Percentiles rank a stretch among this genome's conserved stretches.
phyloP scores from a whole-genome alignment of 1,140 invertebrate species.

The Papilio polytes region DNA sequence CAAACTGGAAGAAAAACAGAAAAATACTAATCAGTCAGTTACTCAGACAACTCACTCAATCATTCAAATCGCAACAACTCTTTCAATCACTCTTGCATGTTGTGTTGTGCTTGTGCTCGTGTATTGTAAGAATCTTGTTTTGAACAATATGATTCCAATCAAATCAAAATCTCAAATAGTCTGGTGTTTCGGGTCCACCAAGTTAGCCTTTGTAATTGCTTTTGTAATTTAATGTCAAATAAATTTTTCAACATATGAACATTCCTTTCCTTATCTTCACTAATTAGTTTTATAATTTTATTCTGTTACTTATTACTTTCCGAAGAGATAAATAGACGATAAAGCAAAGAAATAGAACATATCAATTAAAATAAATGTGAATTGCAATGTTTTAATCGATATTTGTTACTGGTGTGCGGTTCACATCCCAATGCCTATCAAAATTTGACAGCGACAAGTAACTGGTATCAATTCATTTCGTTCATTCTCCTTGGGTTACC shows the following conservation, averaged over 20 bases:
- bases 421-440: neutral
- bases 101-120: neutral
- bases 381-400: neutral
- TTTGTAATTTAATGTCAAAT: too few relatives aligned
- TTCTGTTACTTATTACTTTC: too few relatives aligned
- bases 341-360: too few relatives aligned
- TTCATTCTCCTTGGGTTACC: neutral
- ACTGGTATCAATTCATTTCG: neutral
- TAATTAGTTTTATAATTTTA: too few relatives aligned
- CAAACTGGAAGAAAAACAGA: constrained; percentile 52
- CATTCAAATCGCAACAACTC: neutral
- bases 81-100: neutral
- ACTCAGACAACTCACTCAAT: neutral
- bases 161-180: too few relatives aligned
- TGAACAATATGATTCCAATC: neutral
- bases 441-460: neutral
- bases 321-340: too few relatives aligned
- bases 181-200: too few relatives aligned
- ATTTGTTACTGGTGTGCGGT: neutral
- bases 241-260: too few relatives aligned
- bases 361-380: neutral
- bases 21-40: constrained; percentile 59
- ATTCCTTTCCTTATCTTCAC: too few relatives aligned
- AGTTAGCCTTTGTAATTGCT: too few relatives aligned
- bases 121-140: neutral